Evolutionary conservation across 2,113 vertebrate genomes (phyloP).

Genomic region (Orcinus orca): DNA sequence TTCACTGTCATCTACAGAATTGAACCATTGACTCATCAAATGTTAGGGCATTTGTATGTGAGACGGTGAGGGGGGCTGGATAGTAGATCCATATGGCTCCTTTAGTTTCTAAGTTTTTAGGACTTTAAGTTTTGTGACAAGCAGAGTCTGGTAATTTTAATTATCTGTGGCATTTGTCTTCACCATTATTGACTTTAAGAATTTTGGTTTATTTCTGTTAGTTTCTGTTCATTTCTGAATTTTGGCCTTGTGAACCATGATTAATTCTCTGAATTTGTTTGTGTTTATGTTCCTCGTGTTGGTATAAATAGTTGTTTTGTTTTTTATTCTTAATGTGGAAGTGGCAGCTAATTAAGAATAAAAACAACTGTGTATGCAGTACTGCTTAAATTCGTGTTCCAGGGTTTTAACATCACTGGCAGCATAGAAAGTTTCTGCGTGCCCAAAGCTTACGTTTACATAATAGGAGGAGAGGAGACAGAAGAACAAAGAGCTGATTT

Average conservation of each 20-base stretch:
- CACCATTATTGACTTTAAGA: background rate
- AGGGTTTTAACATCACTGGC: background rate
- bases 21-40: slow-evolving; percentile 36
- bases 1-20: slow-evolving; percentile 33
- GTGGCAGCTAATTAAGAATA: slow-evolving; percentile 42
- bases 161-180: background rate
- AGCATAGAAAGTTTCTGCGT: slow-evolving; percentile 37
- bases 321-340: slow-evolving; percentile 48
- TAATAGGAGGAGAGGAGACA: slow-evolving; percentile 7
- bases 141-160: slow-evolving; percentile 6
- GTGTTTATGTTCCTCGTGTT: background rate
- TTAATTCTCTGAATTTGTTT: slow-evolving; percentile 30
- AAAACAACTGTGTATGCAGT: background rate
- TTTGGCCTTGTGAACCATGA: background rate
- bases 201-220: slow-evolving; percentile 24
- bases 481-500: slow-evolving; percentile 46
- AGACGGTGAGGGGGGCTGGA: background rate
- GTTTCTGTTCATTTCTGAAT: slow-evolving; percentile 11
- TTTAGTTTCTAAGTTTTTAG: background rate
- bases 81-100: background rate
- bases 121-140: slow-evolving; percentile 20
- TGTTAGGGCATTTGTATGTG: background rate
- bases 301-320: background rate
- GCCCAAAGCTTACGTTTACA: slow-evolving; percentile 24
- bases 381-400: background rate